Conservation (phyloP, 1,140 invertebrate genomes). For the Trachymyrmex septentrionalis region DNA sequence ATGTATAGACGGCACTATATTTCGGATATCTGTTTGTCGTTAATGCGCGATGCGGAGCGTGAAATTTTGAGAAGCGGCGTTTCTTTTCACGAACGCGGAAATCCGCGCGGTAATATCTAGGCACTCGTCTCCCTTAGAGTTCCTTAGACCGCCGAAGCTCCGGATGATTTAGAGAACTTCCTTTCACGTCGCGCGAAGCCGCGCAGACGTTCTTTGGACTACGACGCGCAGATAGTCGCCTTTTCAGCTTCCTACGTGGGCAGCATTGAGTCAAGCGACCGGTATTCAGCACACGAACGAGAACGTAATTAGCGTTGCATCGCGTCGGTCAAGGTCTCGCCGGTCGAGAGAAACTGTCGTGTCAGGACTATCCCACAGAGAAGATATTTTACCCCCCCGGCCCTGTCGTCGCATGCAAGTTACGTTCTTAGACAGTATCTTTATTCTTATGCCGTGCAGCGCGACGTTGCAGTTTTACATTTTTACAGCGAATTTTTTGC, state of each 20-base stretch:
- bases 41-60: background rate
- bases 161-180: conserved; percentile 45
- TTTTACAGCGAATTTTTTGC: too few relatives aligned
- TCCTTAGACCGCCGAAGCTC: background rate
- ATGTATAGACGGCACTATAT: conserved; percentile 66
- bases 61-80: background rate
- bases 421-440: conserved; percentile 37
- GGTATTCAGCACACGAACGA: conserved; percentile 47
- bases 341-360: conserved; percentile 39
- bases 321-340: conserved; percentile 44
- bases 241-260: conserved; percentile 48
- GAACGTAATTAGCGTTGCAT: conserved; percentile 54
- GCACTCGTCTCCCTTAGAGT: background rate
- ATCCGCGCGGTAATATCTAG: conserved; percentile 28
- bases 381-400: conserved; percentile 13
- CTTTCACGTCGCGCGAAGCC: conserved; percentile 35
- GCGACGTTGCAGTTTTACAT: conserved; percentile 20
- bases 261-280: conserved; percentile 44
- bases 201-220: conserved; percentile 7
- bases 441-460: background rate
- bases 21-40: conserved; percentile 27
- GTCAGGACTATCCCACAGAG: conserved; percentile 23
- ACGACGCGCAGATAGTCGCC: conserved; percentile 15
- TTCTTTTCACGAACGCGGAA: conserved; percentile 1
- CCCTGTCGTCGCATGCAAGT: background rate